phyloP scores from a whole-genome alignment of 2,797 vertebrate genomes.

The Anniella stebbinsi region DNA sequence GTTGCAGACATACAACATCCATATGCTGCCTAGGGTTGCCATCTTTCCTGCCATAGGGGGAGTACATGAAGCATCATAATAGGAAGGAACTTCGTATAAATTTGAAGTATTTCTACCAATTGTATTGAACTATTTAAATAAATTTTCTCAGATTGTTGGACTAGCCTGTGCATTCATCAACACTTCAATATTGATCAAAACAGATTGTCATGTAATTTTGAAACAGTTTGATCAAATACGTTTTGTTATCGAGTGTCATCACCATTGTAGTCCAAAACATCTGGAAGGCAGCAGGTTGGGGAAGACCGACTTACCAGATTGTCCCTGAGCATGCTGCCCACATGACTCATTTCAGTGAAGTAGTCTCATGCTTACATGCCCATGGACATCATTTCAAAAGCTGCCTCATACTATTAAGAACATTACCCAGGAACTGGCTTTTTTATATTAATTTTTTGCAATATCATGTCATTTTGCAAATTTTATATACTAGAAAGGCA shows the following conservation, averaged over 20 bases:
- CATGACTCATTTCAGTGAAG: not conserved
- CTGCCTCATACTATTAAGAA: not conserved
- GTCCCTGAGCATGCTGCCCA: not conserved
- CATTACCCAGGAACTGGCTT: not conserved
- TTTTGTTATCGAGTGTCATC: not conserved
- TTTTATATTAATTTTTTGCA: not conserved
- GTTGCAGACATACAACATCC: not conserved
- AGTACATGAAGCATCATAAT: not conserved
- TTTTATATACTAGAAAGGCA: not conserved
- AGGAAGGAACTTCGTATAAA: not conserved
- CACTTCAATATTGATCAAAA: not conserved
- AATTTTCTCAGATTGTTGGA: not conserved
- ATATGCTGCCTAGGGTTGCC: not conserved
- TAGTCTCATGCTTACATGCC: not conserved
- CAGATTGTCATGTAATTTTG: not conserved
- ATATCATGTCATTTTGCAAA: not conserved
- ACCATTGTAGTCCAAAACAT: not conserved
- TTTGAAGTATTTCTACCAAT: not conserved
- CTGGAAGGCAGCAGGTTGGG: no score
- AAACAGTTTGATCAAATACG: not conserved
- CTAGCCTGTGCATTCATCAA: not conserved
- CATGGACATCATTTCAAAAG: not conserved
- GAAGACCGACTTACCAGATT: no score
- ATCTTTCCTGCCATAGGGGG: not conserved
- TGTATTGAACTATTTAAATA: not conserved